Evolutionary conservation across 1,140 invertebrate genomes (phyloP), one percentile per base, ranked within the genome.

Genomic region (Liolophura sinensis): DNA sequence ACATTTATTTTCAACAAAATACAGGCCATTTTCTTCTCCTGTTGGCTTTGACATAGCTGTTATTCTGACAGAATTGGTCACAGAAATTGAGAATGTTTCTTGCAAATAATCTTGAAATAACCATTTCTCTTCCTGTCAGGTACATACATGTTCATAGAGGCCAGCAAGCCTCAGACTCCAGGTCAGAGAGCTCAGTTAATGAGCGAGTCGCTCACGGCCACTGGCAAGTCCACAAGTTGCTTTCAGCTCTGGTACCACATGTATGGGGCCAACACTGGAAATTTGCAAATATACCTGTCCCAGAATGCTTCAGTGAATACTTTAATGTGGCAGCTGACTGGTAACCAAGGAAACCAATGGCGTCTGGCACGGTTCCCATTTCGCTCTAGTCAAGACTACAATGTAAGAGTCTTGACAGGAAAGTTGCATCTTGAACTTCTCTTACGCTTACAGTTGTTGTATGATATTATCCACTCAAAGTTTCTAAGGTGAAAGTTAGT

Each of bases 221-320:
- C 15, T 20, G 60, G 61, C 61, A 40, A 40, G 9, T 40, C 55
- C 0, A 63, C 69, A 15, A 62, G 71, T 16, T 79, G 78, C 63
- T 51, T 79, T 4, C 70, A 75, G 20, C 92, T 93, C 77, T 93
- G 88, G 86, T 89, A 85, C 73, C 91, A 92, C 73, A 93, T 93
- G 91, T 92, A 87, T 75, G 92, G 92, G 14, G 15, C 27, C 5
- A 54, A 59, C 18, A 75, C 71, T 11, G 75, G 74, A 15, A 75
- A 70, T 46, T 71, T 79, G 0, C 73, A 71, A 60, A 52, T 78
- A 86, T 91, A 67, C 84, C 85, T 54, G 77, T 40, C 31, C 31
- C 31, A 40, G 31, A 40, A 40, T 40, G 31, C 31, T 5, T 40
- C 31, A 40, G 31, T 9, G 18, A 76, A 74, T 61, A 62, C 46